Base-by-base conservation (phyloP, 2,113 vertebrate genomes). In the Monarcha castaneiventris region DNA sequence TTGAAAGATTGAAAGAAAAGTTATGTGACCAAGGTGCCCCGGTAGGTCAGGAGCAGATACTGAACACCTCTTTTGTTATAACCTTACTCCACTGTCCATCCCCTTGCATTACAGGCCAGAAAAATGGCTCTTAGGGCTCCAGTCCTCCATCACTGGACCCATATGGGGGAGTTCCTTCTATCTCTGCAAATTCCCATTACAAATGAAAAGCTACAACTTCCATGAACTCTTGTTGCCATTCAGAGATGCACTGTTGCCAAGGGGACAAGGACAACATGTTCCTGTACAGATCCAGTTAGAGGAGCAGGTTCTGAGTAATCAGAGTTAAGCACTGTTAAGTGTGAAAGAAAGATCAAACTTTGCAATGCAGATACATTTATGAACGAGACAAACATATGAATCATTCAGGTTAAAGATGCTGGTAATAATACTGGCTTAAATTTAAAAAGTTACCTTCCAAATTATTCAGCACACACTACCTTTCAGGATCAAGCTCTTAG, bases 181-280 rank as follows among this genome's bases (percentile, higher is more conserved):
- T 27, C 44, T 58, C 39, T 72, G 64, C 48, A 75, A 71, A 86
- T 68, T 90, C 27, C 43, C 27, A 11, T 59, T 71, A 41, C 16
- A 25, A 80, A 17, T 1, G 0, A 63, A 62, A 55, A 64, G 10
- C 16, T 78, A 27, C 46, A 83, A 37, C 43, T 91, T 81, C 48
- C 37, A 29, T 86, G 82, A 91, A 84, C 84, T 85, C 59, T 80
- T 59, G 59, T 86, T 96, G 86, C 77, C 90, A 49, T 48, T 77
- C 68, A 67, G 67, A 97, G 68, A 88, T 68, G 63, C 61, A 58
- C 72, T 94, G 94, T 95, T 94, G 86, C 88, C 85, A 95, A 94
- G 87, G 92, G 87, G 75, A 96, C 67, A 85, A 90, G 84, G 77
- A 96, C 78, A 91, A 59, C 78, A 71, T 96, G 84, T 96, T 93